Evolutionary conservation across 1,140 invertebrate species (phyloP), one percentile per base, ranked within the genome.

Genomic region (Drosophila pseudoananassae): DNA sequence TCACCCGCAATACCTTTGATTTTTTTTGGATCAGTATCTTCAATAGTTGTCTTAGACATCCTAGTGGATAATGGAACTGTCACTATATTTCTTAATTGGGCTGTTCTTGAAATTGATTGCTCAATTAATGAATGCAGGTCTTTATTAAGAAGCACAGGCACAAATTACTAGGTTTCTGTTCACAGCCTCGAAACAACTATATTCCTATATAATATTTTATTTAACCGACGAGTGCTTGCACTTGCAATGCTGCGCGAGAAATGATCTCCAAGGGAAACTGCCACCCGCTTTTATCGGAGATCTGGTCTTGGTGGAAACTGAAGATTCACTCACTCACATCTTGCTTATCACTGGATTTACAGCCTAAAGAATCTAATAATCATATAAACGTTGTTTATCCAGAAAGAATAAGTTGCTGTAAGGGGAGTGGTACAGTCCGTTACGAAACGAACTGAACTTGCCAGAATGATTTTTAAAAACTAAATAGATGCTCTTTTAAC

Each of bases 331-430:
- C 33, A 64, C 10, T 31, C 38, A 55, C 17, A 70, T 15, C 45
- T 58, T 15, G 43, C 70, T 74, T 74, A 74, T 74, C 71, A 46
- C 58, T 12, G 38, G 25, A 50, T 38, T 65, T 74, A 75, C 60
- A 65, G 45, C 23, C 65, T 69, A 29, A 49, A 38, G n/a, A 68
- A 47, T 64, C 29, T 69, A 69, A 56, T 69, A 69, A 69, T 69
- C 17, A 27, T 31, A 69, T 38, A 69, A 69, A 49, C 25, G 14
- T 7, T 69, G 40, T 69, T 66, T 54, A 66, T 47, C 15, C 59
- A 68, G 50, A 23, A 47, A 20, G 33, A 49, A 55, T 51, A 69
- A 29, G 31, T 17, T 49, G 63, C 17, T 1, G 33, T 20, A 14
- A 12, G 43, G 6, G 14, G 46, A 36, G 14, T 15, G 49, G 23